Evolutionary conservation across 2,797 vertebrate genomes (phyloP).

Genomic region (Emydoidea blandingii): DNA sequence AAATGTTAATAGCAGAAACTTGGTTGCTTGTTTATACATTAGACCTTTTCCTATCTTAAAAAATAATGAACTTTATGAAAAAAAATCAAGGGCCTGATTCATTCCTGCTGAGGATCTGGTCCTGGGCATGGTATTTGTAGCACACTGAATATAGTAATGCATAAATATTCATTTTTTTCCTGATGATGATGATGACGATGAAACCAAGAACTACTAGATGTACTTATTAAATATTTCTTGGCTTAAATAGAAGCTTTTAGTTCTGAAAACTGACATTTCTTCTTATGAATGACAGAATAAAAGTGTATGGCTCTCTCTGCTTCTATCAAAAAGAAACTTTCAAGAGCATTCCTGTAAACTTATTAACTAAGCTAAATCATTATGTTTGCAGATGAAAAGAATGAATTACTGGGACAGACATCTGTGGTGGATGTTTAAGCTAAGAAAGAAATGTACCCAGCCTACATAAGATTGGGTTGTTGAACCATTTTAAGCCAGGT

Average conservation of each 20-base stretch:
- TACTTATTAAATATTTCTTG: neutral
- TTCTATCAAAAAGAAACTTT: neutral
- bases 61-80: neutral
- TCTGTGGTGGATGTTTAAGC: neutral
- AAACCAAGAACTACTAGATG: neutral
- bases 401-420: neutral
- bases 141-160: rapidly evolving
- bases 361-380: neutral
- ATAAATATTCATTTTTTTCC: neutral
- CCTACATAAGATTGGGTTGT: neutral
- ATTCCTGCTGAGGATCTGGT: neutral
- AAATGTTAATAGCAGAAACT: neutral
- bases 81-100: neutral
- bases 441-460: neutral
- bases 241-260: neutral
- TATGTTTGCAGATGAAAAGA: neutral
- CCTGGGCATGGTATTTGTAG: neutral
- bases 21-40: neutral
- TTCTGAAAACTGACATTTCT: neutral
- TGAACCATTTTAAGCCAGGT: neutral
- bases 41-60: neutral
- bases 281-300: neutral
- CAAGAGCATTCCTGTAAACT: neutral
- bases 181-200: neutral
- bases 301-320: rapidly evolving